Evolutionary conservation across 2,797 vertebrate species (phyloP).

Genomic region (Falco novaeseelandiae): DNA sequence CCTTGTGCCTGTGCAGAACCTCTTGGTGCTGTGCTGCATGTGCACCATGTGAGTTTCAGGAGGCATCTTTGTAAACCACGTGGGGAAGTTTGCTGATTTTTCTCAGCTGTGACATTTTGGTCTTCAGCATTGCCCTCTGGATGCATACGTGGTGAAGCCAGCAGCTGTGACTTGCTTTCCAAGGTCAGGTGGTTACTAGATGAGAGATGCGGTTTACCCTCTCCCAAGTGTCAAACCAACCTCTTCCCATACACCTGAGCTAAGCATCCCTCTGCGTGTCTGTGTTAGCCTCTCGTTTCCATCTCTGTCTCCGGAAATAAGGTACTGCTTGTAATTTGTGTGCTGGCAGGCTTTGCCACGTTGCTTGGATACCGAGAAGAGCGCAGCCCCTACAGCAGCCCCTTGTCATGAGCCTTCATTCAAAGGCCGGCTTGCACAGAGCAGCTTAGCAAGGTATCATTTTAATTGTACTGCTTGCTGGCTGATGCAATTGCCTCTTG

Average conservation of each 20-base stretch:
- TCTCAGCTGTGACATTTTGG: background rate
- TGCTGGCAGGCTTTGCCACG: background rate
- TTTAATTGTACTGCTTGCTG: conserved; percentile 49
- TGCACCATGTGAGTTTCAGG: background rate
- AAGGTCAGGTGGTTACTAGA: background rate
- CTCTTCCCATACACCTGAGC: background rate
- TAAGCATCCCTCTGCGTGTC: background rate
- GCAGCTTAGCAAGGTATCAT: conserved; percentile 51
- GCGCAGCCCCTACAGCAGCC: background rate
- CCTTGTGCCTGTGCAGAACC: background rate
- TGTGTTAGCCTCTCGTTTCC: background rate
- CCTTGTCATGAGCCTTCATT: background rate
- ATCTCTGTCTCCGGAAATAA: background rate
- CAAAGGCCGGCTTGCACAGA: background rate
- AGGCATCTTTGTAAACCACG: background rate
- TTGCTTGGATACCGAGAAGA: conserved; percentile 41
- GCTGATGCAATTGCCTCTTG: conserved; percentile 7
- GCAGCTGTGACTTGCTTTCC: background rate
- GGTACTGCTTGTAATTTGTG: background rate
- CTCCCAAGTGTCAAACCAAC: background rate
- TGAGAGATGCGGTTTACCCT: background rate
- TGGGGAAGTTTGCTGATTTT: background rate
- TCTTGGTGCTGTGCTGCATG: accelerated
- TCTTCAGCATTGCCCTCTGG: background rate
- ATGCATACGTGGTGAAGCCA: background rate